Evolutionary conservation across 1,140 invertebrate species (phyloP).

Genomic region (Drosophila erecta): DNA sequence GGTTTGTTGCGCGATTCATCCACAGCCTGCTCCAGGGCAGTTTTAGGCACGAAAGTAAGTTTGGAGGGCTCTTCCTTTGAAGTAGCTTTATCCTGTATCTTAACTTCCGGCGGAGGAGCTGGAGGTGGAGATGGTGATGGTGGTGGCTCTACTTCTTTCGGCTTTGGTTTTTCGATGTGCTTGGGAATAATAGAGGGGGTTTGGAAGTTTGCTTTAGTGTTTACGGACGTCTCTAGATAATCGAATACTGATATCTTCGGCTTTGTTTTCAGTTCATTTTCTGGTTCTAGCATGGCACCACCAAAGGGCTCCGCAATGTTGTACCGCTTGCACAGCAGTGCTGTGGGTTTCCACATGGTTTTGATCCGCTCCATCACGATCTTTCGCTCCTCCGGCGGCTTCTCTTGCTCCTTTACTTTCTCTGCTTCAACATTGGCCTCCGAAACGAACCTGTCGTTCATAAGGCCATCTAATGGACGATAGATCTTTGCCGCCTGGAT

Average conservation of each 20-base stretch:
- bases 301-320: constrained; percentile 95
- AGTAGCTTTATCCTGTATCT: neutral
- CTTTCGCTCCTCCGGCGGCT: constrained; percentile 29
- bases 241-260: constrained; percentile 91
- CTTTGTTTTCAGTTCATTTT: constrained; percentile 86
- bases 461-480: constrained; percentile 88
- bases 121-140: neutral
- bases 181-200: constrained; percentile 80
- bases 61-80: constrained; percentile 17
- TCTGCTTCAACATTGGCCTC: constrained; percentile 53
- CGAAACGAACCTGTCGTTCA: constrained; percentile 86
- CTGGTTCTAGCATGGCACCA: constrained; percentile 78
- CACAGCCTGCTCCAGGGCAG: constrained; percentile 67
- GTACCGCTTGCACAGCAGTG: constrained; percentile 95
- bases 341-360: constrained; percentile 93
- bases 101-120: neutral
- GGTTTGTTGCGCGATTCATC: constrained; percentile 81
- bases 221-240: constrained; percentile 87
- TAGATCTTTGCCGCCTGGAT: constrained; percentile 91
- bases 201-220: constrained; percentile 86
- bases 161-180: constrained; percentile 60
- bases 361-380: constrained; percentile 85
- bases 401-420: constrained; percentile 26
- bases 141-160: neutral
- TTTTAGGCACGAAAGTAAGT: constrained; percentile 62